Base-by-base conservation (phyloP, 1,140 invertebrate genomes). In the Bombus sibiricus region DNA sequence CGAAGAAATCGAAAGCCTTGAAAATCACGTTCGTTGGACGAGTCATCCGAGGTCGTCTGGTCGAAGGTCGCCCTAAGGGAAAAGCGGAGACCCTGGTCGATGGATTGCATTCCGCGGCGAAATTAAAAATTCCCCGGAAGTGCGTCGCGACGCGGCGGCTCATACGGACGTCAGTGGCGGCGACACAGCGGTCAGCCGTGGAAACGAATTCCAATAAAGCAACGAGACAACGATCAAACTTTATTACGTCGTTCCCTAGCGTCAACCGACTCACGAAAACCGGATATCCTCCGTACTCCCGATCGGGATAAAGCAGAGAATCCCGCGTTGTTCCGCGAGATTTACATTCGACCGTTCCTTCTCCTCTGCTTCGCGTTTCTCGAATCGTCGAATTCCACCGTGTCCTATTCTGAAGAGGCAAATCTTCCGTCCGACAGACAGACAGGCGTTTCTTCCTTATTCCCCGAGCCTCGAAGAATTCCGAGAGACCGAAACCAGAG, bases 311-410 rank as follows among this genome's bases (percentile, higher is more conserved):
- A 93, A 88, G 88, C 89, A 88, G 86, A 91, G 89, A n/a, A 8
- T 10, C 22, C 89, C 90, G 90, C 85, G 89, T 89, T 89, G 93
- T 93, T 92, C 90, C 92, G 90, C 90, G 92, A 93, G 92, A 93
- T 93, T 94, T 94, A 93, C 93, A 93, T 93, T 93, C 91, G 90
- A 92, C 92, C 47, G 66, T 32, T 22, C 74, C 72, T 41, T 41
- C 68, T 43, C 32, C 57, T 39, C 28, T 64, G 37, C 28, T 25
- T 4, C 39, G 6, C 25, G 10, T 13, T 22, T 13, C 72, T 22
- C 39, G 41, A 12, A 6, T 47, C 72, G n/a, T 43, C 18, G 47
- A 74, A 89, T 89, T 88, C 74, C 89, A 59, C 64, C 84, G 64
- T 47, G 59, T 87, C 57, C 59, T 68, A 57, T 75, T 28, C 43